Conservation (phyloP, 2,113 vertebrate species). For the Corythoichthys haematopterus region DNA sequence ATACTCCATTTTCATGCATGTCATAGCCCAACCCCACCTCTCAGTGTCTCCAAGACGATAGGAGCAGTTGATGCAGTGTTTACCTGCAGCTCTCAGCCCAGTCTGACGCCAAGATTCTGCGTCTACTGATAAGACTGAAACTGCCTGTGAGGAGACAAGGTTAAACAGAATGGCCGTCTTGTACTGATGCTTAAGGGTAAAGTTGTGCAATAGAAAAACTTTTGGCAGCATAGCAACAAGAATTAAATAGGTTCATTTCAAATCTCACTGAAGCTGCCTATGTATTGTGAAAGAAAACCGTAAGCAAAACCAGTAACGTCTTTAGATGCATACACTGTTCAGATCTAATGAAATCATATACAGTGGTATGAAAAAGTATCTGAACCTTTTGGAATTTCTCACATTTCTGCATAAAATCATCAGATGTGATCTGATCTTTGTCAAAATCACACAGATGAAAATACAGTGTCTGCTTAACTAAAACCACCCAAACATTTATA, state of each 20-base stretch:
- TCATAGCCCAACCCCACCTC: slow-evolving; percentile 24
- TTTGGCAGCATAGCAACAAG: slow-evolving; percentile 11
- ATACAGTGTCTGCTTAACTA: too few relatives aligned
- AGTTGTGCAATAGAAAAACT: slow-evolving; percentile 36
- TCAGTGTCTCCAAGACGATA: slow-evolving; percentile 31
- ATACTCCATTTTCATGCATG: slow-evolving; percentile 33
- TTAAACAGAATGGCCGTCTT: slow-evolving; percentile 42
- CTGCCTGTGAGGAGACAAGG: slow-evolving; percentile 39
- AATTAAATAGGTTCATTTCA: slow-evolving; percentile 9
- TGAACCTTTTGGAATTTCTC: too few relatives aligned
- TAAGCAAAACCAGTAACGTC: background rate
- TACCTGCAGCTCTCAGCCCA: slow-evolving; percentile 37
- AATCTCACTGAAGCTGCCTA: slow-evolving; percentile 8
- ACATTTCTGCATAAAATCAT: too few relatives aligned
- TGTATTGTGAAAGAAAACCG: slow-evolving; percentile 5
- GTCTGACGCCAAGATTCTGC: slow-evolving; percentile 48
- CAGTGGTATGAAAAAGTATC: too few relatives aligned
- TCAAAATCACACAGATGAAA: too few relatives aligned
- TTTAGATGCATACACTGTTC: background rate
- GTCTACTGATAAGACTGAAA: slow-evolving; percentile 45
- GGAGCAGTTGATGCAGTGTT: slow-evolving; percentile 48
- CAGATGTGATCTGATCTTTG: too few relatives aligned
- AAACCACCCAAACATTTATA: too few relatives aligned
- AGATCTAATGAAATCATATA: too few relatives aligned
- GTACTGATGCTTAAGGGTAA: slow-evolving; percentile 41